Evolutionary conservation across 2,888 invertebrate species (phyloP), one percentile per base, ranked within the genome.

Genomic region (Coenonympha arcania): DNA sequence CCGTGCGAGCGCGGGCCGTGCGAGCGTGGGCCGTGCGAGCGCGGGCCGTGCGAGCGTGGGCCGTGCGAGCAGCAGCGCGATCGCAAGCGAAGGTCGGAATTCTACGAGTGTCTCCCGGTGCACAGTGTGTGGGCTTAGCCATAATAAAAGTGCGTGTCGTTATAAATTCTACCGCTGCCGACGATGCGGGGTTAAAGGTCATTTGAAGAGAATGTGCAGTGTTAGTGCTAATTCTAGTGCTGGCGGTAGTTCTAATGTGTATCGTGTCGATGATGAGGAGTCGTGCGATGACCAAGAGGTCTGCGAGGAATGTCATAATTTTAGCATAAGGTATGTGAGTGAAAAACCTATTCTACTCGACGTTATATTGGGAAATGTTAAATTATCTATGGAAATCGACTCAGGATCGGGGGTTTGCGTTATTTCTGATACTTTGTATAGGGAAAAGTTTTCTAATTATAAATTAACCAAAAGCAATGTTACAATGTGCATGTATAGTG

Each of bases 401-500:
- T 50, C 58, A 0, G 57, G 61, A 13, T 59, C 57, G 0, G 48
- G 55, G 16, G 50, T 28, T n/a, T 47, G 36, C 15, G 58, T 61
- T 1, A 61, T 58, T 22, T 59, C 54, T 4, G 47, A 61, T 13
- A 42, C 36, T 4, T 44, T 55, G 2, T 57, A 52, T 43, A 20
- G 16, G 6, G 20, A 52, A 6, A 20, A 26, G 11, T 61, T 57
- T 45, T 31, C 26, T 4, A 18, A 44, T 13, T 40, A 37, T 6
- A 22, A 16, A 11, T 28, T 58, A 31, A 13, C 16, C 19, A 24
- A 45, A 11, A 47, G 54, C 37, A 16, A 44, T 22, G 31, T 58
- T 13, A 61, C 48, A 51, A 58, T 61, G 50, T 62, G 62, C 45
- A 47, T 61, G 1, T 59, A 61, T 39, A 52, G 57, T n/a, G 60